These are phyloP conservation scores for Oligia strigilis DNA, from an alignment of 2,888 invertebrate species.

Conservation along the genomic window DNA sequence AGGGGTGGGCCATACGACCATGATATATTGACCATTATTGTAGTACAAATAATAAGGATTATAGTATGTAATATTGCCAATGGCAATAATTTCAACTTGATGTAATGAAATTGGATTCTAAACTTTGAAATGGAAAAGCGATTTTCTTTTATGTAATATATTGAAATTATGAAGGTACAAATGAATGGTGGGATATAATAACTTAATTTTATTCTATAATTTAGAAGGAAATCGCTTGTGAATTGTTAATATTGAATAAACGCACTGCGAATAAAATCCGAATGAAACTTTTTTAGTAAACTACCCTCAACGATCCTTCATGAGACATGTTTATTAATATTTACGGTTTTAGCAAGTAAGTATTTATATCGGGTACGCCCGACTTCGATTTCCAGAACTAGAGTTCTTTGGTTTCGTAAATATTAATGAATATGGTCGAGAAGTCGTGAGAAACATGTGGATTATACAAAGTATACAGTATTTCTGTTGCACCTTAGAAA, in stretches of 20 bases:
- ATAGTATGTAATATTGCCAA: constrained; percentile 11
- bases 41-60: constrained; percentile 35
- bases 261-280: constrained; percentile 3
- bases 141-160: constrained; percentile 3
- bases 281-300: background rate
- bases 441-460: background rate
- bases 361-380: constrained; percentile 43
- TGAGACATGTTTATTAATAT: constrained; percentile 20
- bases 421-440: constrained; percentile 16
- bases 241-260: background rate
- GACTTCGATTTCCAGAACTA: constrained; percentile 20
- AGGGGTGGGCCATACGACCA: constrained; percentile 36
- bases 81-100: constrained; percentile 2
- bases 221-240: constrained; percentile 18
- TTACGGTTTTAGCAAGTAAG: constrained; percentile 32
- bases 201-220: background rate
- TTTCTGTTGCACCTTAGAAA: background rate
- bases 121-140: background rate
- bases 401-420: constrained; percentile 26
- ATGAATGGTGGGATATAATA: background rate
- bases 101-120: constrained; percentile 2
- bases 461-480: no score
- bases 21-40: constrained; percentile 13
- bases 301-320: background rate
- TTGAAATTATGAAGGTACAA: constrained; percentile 4